These are phyloP conservation scores for Vespertilio murinus DNA, from an alignment of 2,797 vertebrate species.

Conservation along the genomic window DNA sequence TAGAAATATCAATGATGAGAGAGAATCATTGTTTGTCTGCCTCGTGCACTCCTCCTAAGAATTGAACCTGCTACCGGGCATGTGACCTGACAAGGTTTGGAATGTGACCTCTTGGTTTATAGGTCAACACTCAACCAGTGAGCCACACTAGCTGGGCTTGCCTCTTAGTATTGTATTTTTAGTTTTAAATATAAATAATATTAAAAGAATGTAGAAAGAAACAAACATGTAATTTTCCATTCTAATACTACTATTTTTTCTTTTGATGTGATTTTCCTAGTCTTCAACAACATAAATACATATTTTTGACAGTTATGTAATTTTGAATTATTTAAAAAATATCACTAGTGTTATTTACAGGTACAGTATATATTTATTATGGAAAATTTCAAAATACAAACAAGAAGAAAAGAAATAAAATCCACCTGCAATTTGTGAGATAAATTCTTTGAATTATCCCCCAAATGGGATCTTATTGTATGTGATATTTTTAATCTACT, in stretches of 20 bases:
- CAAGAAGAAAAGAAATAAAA: neutral
- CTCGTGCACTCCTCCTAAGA: too few species aligned
- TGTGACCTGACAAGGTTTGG: too few species aligned
- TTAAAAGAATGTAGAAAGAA: neutral
- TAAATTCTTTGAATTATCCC: neutral
- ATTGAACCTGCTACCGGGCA: too few species aligned
- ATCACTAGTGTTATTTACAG: conserved; percentile 24
- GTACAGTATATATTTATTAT: neutral
- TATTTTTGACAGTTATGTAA: neutral
- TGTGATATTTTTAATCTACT: neutral
- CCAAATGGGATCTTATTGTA: neutral
- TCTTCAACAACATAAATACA: neutral
- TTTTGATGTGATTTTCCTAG: neutral
- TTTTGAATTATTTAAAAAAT: conserved; percentile 7
- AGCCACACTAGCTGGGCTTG: too few species aligned
- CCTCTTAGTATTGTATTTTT: conserved; percentile 4
- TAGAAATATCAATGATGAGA: too few species aligned
- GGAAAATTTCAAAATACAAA: conserved; percentile 9
- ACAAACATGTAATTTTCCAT: neutral
- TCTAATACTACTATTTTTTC: neutral
- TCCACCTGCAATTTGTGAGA: neutral
- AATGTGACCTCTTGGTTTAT: too few species aligned
- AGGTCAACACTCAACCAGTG: too few species aligned
- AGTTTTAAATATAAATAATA: conserved; percentile 33
- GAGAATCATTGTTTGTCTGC: too few species aligned